Evolutionary conservation across 92 coral and sea anemone species (phyloP), one percentile per base, ranked within the genome.

Genomic region (Heliopora coerulea): DNA sequence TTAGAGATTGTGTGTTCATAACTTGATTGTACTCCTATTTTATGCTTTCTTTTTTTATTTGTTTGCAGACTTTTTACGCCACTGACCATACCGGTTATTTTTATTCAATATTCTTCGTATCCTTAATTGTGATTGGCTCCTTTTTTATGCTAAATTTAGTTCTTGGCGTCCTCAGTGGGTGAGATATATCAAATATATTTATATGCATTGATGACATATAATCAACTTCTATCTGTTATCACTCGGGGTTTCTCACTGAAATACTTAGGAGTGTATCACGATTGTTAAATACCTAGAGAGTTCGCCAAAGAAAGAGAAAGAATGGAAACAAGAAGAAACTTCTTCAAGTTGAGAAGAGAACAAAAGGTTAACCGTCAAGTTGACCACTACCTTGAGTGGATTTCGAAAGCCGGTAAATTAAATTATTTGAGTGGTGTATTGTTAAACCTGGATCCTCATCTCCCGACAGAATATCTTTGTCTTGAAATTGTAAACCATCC

Each of bases 161-260:
- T 12, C 98, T 93, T 65, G 98, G 98, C 20, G 98, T 93, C 52
- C 79, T 93, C 21, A 93, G 98, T 28, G 98, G 98, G 98, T 93
- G 80, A 90, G 97, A 80, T 26, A 39, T 30, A 24, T 2, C 19
- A 3, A n/a, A n/a, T n/a, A n/a, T n/a, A n/a, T 54, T 54, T 17
- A 54, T 19, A 54, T 12, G 42, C 42, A 37, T 37, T 37, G n/a
- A n/a, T 37, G 11, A 37, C 4, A 37, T 37, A 37, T 27, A 12
- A 17, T 52, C 1, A 54, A 54, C 60, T 10, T n/a, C n/a, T n/a
- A n/a, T n/a, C n/a, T n/a, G n/a, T n/a, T n/a, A n/a, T n/a, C 54
- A 48, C 15, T 48, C 20, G 54, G 20, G 15, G 1, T 0, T 48
- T 48, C 54, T n/a, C n/a, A n/a, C n/a, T n/a, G n/a, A n/a, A n/a